phyloP scores from a whole-genome alignment of 2,797 vertebrate species.

The Poecilia velifera region DNA sequence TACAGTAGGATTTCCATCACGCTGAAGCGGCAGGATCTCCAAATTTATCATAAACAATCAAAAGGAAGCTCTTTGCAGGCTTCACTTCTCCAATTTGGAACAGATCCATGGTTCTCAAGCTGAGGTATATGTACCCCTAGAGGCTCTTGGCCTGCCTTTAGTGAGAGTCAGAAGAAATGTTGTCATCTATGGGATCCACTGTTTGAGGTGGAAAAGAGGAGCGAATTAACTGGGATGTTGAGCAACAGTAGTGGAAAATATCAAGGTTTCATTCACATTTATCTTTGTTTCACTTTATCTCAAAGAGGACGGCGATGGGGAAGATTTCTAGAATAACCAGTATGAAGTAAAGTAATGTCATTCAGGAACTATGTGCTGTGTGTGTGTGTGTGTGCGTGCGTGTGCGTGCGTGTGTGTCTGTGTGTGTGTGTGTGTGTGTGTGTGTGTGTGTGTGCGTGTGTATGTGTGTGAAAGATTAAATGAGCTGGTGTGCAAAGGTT shows the following conservation, averaged over 20 bases:
- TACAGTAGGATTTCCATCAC: conserved; percentile 45
- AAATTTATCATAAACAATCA: conserved; percentile 82
- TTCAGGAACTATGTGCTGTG: neutral
- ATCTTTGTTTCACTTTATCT: neutral
- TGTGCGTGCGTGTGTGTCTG: no score
- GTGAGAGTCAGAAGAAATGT: neutral
- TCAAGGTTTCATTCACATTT: neutral
- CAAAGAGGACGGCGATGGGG: neutral
- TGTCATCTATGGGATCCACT: neutral
- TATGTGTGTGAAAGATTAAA: neutral
- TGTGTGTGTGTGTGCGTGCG: neutral
- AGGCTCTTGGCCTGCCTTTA: neutral
- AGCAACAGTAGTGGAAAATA: neutral
- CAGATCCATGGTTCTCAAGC: neutral
- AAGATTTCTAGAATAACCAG: neutral
- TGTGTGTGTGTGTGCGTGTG: no score
- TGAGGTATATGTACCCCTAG: neutral
- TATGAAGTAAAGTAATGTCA: neutral
- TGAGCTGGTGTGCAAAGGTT: neutral
- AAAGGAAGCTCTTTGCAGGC: conserved; percentile 80
- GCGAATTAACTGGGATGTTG: neutral
- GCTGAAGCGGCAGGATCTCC: conserved; percentile 60
- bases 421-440: neutral
- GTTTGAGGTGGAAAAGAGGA: neutral
- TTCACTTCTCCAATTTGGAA: conserved; percentile 71